Conservation (phyloP, 1,140 invertebrate genomes). For the Listronotus oregonensis region DNA sequence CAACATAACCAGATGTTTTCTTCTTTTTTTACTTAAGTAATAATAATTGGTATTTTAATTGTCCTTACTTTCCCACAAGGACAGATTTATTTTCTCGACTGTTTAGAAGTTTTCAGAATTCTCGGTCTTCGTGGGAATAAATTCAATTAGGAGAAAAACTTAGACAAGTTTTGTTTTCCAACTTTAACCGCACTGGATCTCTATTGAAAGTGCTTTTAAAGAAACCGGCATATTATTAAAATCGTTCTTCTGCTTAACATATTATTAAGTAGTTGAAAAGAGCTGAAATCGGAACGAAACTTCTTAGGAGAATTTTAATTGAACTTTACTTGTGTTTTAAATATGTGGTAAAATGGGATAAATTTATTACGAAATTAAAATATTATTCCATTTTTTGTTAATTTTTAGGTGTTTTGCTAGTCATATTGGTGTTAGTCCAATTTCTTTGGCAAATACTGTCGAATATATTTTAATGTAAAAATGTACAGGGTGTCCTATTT, state of each 20-base stretch:
- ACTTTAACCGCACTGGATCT: conserved; percentile 26
- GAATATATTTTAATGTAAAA: no score
- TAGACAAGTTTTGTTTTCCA: conserved; percentile 23
- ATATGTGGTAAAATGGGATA: no score
- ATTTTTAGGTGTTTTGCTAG: no score
- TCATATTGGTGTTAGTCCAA: no score
- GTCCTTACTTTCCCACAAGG: conserved; percentile 5
- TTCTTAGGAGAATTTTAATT: no score
- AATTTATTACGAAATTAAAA: no score
- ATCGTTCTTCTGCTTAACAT: conserved; percentile 22
- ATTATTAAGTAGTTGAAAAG: conserved; percentile 18
- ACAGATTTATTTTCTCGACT: conserved; percentile 27
- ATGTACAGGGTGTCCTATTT: no score
- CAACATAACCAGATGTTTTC: no score
- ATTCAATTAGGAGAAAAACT: conserved; percentile 34
- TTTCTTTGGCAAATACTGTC: no score
- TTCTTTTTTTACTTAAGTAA: conserved; percentile 1
- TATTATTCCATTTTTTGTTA: no score
- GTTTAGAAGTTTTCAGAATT: conserved; percentile 39
- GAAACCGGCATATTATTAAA: conserved; percentile 27
- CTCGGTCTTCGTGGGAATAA: conserved; percentile 22
- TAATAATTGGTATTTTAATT: conserved; percentile 21
- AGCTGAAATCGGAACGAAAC: not conserved
- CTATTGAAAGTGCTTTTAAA: conserved; percentile 26
- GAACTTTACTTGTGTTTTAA: no score